phyloP scores from a whole-genome alignment of 2,888 invertebrate species.

The Apeira syringaria region DNA sequence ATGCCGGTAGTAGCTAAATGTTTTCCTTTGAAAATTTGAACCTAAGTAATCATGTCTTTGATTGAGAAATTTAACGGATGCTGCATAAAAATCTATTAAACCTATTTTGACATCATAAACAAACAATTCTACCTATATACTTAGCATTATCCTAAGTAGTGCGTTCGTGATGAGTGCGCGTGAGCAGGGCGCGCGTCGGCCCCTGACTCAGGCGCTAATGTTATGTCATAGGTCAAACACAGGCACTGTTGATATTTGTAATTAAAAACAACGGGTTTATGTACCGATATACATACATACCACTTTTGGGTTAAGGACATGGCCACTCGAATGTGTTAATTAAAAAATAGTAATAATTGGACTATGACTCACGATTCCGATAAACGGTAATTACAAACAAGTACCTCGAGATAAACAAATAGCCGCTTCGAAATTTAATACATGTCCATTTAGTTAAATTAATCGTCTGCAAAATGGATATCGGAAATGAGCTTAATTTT shows the following conservation, averaged over 20 bases:
- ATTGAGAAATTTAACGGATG: no score
- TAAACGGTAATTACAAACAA: slow-evolving; percentile 5
- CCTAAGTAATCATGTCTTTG: no score
- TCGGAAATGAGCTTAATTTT: slow-evolving; percentile 27
- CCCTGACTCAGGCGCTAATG: slow-evolving; percentile 22
- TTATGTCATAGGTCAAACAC: slow-evolving; percentile 31
- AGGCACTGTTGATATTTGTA: slow-evolving; percentile 13
- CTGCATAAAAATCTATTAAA: no score
- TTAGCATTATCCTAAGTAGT: not conserved
- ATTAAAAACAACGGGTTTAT: slow-evolving; percentile 20
- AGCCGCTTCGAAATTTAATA: slow-evolving; percentile 8
- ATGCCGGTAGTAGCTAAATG: no score
- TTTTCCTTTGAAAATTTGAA: no score
- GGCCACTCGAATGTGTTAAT: slow-evolving; percentile 5
- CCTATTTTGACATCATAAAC: no score
- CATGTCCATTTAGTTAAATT: slow-evolving; percentile 17
- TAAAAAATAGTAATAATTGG: slow-evolving; percentile 13
- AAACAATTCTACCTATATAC: no score
- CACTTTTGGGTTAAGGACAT: slow-evolving; percentile 20
- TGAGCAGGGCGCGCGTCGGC: slow-evolving; percentile 13
- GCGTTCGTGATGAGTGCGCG: slow-evolving; percentile 15
- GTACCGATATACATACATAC: slow-evolving; percentile 1
- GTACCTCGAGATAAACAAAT: slow-evolving; percentile 17
- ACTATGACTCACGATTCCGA: slow-evolving; percentile 18
- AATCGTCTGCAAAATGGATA: slow-evolving; percentile 24